Base-by-base conservation (phyloP, 92 coral and sea anemone genomes). In the Ricordea florida region DNA sequence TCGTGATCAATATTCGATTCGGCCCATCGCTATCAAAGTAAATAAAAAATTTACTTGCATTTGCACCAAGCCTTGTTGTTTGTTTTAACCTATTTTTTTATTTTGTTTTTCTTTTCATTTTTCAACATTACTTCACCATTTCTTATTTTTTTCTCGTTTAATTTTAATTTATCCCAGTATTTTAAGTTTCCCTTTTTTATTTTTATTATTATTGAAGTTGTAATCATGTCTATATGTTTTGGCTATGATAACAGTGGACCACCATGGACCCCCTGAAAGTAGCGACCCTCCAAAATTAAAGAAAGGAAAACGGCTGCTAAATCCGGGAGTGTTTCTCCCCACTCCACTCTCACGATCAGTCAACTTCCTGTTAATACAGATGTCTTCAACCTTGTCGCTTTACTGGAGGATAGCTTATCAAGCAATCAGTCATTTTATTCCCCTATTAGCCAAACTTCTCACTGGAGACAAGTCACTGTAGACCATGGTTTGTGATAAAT, bases 221-320 rank as follows among this genome's bases (percentile, higher is more conserved):
- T 50, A 42, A 42, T 15, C 48, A 24, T 53, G 13, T 26, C 38
- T 2, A 27, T 29, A 15, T 58, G 41, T 16, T 35, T 58, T 58
- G 34, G 9, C 66, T 58, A 58, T 34, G 66, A 58, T 58, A 58
- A 58, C 66, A 58, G 37, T 58, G 66, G 66, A 32, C 66, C 66
- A 34, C 66, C 66, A 35, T 58, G 51, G 51, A 36, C 42, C 7
- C 23, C 55, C 26, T 47, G 25, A 11, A n/a, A n/a, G n/a, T n/a
- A n/a, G n/a, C n/a, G n/a, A n/a, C n/a, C n/a, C n/a, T n/a, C n/a
- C n/a, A n/a, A n/a, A n/a, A n/a, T n/a, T n/a, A n/a, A n/a, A n/a
- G n/a, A n/a, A n/a, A n/a, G n/a, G n/a, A n/a, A n/a, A n/a, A n/a
- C n/a, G n/a, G n/a, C n/a, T n/a, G n/a, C n/a, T n/a, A n/a, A n/a